Evolutionary conservation across 1,140 invertebrate species (phyloP).

Genomic region (Psix sp.): DNA sequence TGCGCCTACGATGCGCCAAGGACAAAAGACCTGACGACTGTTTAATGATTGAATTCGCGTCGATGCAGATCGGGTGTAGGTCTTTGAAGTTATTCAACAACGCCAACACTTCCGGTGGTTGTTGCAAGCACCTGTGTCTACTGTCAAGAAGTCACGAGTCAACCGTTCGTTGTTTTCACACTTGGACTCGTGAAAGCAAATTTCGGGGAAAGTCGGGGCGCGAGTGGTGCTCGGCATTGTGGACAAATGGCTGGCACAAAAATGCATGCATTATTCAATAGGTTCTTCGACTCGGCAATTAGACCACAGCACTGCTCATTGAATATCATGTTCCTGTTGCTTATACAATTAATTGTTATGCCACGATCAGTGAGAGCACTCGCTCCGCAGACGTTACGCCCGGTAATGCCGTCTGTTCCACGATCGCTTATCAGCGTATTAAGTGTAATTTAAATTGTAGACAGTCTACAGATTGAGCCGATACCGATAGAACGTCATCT

Average conservation of each 20-base stretch:
- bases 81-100: no score
- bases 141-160: no score
- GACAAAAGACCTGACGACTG: neutral
- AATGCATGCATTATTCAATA: slow-evolving; percentile 57
- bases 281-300: slow-evolving; percentile 56
- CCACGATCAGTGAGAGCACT: slow-evolving; percentile 68
- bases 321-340: slow-evolving; percentile 66
- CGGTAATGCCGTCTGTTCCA: slow-evolving; percentile 57
- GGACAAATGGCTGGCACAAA: slow-evolving; percentile 24
- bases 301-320: slow-evolving; percentile 58
- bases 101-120: no score
- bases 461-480: slow-evolving; percentile 46
- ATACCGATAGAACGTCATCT: slow-evolving; percentile 53
- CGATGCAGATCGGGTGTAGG: slow-evolving; percentile 15
- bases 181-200: no score
- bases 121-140: no score
- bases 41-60: slow-evolving; percentile 23
- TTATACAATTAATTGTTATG: slow-evolving; percentile 74
- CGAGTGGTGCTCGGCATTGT: neutral
- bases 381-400: slow-evolving; percentile 63
- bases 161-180: no score
- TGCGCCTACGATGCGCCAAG: slow-evolving; percentile 4
- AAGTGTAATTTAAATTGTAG: slow-evolving; percentile 59
- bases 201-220: no score
- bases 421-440: slow-evolving; percentile 61